These are phyloP conservation scores for Oxystoma pomonae DNA, from an alignment of 2,888 invertebrate species.

Conservation along the genomic window DNA sequence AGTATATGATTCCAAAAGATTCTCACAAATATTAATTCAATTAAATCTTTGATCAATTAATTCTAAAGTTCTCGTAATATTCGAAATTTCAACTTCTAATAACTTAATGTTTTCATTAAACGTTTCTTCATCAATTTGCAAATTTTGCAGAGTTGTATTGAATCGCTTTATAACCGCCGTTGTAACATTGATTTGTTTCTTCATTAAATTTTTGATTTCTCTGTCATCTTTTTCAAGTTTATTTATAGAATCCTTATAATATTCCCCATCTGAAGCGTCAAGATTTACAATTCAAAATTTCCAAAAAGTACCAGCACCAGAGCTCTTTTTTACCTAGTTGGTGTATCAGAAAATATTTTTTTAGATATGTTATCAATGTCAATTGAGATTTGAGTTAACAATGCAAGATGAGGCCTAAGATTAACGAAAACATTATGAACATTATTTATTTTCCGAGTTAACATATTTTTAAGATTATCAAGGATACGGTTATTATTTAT, in stretches of 20 bases:
- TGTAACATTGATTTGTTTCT: background rate
- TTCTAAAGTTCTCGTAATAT: background rate
- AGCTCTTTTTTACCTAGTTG: conserved; percentile 6
- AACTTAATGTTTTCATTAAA: background rate
- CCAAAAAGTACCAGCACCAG: background rate
- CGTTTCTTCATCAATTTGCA: background rate
- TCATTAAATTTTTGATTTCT: background rate
- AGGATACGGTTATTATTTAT: too few relatives aligned
- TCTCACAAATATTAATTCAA: background rate
- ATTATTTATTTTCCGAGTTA: too few relatives aligned
- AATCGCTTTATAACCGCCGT: background rate
- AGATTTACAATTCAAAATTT: background rate
- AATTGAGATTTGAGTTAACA: conserved; percentile 2
- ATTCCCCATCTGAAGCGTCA: background rate
- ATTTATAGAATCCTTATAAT: background rate
- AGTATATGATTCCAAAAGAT: background rate
- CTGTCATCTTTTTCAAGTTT: background rate
- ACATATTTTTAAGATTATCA: too few relatives aligned
- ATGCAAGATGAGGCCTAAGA: too few relatives aligned
- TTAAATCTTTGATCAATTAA: background rate
- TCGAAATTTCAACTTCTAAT: background rate
- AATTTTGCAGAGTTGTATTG: background rate
- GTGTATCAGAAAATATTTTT: conserved; percentile 4
- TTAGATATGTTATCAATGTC: conserved; percentile 1
- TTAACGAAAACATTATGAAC: too few relatives aligned